Percentiles rank a stretch among this genome's conserved stretches.
Conservation (phyloP, 92 coral and sea anemone species). For the Epizoanthus stellaris region DNA sequence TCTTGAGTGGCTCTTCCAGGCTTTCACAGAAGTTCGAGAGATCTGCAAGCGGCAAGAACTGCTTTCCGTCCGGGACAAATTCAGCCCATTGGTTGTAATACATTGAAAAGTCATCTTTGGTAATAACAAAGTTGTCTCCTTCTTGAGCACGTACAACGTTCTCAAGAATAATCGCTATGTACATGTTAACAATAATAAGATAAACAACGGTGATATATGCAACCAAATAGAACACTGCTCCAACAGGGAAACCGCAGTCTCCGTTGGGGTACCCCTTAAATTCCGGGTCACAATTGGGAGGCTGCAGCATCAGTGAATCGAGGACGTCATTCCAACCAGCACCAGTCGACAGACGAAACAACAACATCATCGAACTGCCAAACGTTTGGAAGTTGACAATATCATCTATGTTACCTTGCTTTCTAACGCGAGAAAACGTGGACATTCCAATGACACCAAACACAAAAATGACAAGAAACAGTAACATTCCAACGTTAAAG, state of each 20-base stretch:
- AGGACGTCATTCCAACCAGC: slow-evolving; percentile 98
- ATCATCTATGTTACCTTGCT: slow-evolving; percentile 88
- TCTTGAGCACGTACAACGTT: slow-evolving; percentile 93
- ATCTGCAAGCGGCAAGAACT: slow-evolving; percentile 77
- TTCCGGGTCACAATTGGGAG: slow-evolving; percentile 87
- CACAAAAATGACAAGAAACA: slow-evolving; percentile 91
- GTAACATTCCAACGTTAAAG: slow-evolving; percentile 86
- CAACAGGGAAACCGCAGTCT: slow-evolving; percentile 83
- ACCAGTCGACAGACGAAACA: slow-evolving; percentile 92
- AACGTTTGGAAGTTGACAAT: slow-evolving; percentile 93
- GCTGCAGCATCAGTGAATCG: slow-evolving; percentile 89
- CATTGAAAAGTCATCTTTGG: slow-evolving; percentile 86
- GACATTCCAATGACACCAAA: slow-evolving; percentile 98
- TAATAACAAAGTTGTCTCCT: slow-evolving; percentile 86
- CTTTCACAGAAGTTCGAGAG: slow-evolving; percentile 81
- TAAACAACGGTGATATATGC: slow-evolving; percentile 81
- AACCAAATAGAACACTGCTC: slow-evolving; percentile 75
- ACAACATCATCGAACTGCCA: slow-evolving; percentile 85
- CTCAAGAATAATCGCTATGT: slow-evolving; percentile 92
- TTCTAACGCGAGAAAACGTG: slow-evolving; percentile 84
- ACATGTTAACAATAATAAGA: slow-evolving; percentile 92
- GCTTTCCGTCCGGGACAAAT: slow-evolving; percentile 88
- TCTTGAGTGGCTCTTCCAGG: slow-evolving; percentile 84
- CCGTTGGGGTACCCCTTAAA: slow-evolving; percentile 77
- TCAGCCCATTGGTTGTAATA: slow-evolving; percentile 87